phyloP scores from a whole-genome alignment of 2,113 vertebrate genomes.

The Panthera leo region DNA sequence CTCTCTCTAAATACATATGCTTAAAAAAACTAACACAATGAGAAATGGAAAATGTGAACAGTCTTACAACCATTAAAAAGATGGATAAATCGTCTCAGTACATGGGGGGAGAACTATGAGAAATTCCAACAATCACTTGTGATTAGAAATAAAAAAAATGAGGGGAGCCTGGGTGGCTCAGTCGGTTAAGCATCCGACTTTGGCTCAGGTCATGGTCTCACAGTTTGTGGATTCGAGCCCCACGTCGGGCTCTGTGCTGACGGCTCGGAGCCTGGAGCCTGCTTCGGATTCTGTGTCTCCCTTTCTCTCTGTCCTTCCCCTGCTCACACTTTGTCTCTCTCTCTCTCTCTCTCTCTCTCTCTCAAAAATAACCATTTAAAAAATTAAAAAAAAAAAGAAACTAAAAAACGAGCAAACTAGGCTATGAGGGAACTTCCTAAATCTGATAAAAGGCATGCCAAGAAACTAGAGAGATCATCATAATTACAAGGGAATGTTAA shows the following conservation, averaged over 20 bases:
- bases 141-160: neutral
- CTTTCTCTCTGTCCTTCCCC: too few relatives aligned
- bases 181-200: too few relatives aligned
- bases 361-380: too few relatives aligned
- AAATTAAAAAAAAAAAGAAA: neutral
- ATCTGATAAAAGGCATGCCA: neutral
- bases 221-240: fast-evolving
- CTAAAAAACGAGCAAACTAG: neutral
- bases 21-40: neutral
- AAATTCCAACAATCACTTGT: neutral
- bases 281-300: too few relatives aligned
- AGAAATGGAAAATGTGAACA: neutral
- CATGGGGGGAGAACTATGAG: neutral
- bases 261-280: too few relatives aligned
- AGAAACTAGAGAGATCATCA: neutral
- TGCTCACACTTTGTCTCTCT: too few relatives aligned
- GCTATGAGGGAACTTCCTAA: neutral
- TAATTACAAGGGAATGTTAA: neutral
- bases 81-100: neutral
- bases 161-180: too few relatives aligned
- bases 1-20: neutral
- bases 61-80: neutral
- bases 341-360: too few relatives aligned
- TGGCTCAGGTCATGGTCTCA: too few relatives aligned
- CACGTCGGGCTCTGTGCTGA: too few relatives aligned